Base-by-base conservation (phyloP, 2,113 vertebrate species). In the Dinomys branickii region DNA sequence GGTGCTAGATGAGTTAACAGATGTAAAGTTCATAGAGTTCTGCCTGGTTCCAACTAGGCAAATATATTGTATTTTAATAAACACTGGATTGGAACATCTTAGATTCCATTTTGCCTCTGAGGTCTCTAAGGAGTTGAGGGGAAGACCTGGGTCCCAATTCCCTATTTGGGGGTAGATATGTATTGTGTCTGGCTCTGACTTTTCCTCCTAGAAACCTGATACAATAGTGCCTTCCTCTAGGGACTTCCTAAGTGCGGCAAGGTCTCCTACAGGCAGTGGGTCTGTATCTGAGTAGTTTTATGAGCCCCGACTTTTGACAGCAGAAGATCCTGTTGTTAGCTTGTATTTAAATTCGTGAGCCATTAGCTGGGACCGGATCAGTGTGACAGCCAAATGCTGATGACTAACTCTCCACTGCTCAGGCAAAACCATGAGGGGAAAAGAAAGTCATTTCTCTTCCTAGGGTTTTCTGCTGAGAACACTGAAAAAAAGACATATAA, bases 331-430 rank as follows among this genome's bases (percentile, higher is more conserved):
- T 83, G 0, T 65, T 80, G 28, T 90, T 50, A 86, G 91, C 83
- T n/a, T 71, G n/a, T 82, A 52, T 80, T 80, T 35, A 35, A n/a
- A 4, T 63, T 47, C 59, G 24, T 85, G 92, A 75, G 67, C 80
- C 73, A 44, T 94, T 12, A 61, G 38, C 58, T 56, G 35, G 58
- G 59, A 30, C 52, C 38, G n/a, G 56, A 77, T 59, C 80, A 47
- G 7, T 41, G 52, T 78, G 81, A 95, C 91, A 80, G 89, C 75
- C 94, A 96, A 94, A 95, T 93, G 84, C 81, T 86, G 54, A 81
- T 9, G 58, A 71, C 81, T 78, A 94, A 91, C 44, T 56, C 86
- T 93, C 61, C 10, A 24, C 13, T 26, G 80, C 75, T 88, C 52
- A 65, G 94, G 59, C n/a, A 86, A 95, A 94, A 91, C 44, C 94